Percentiles rank a stretch among this genome's conserved stretches.
phyloP scores from a whole-genome alignment of 53 echinoderm and acorn worm species.

The Pentamera pediparva region DNA sequence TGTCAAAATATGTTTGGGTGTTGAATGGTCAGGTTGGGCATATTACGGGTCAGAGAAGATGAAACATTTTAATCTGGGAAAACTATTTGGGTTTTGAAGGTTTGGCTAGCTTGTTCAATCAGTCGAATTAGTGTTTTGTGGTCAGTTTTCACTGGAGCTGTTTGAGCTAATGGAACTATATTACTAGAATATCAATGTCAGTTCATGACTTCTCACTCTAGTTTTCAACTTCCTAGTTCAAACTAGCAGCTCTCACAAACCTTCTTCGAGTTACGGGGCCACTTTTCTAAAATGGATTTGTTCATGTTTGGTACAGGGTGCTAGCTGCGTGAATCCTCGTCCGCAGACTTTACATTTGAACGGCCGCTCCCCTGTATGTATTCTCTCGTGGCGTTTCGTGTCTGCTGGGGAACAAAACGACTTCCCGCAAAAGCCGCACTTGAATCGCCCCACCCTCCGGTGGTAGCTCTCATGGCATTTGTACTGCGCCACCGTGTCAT shows the following conservation, averaged over 20 bases:
- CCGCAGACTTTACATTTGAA: neutral
- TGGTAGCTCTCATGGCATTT: neutral
- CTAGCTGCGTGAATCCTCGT: neutral
- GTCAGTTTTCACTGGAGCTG: too few relatives aligned
- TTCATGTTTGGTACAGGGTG: neutral
- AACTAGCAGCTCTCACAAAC: neutral
- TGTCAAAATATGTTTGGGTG: too few relatives aligned
- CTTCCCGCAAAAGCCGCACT: neutral
- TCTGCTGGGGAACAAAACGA: neutral
- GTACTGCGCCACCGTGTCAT: neutral
- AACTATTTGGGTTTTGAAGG: too few relatives aligned
- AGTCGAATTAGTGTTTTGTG: too few relatives aligned
- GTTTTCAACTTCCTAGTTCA: neutral
- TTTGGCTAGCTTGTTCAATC: too few relatives aligned
- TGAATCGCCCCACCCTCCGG: neutral
- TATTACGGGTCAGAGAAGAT: too few relatives aligned
- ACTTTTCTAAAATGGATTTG: neutral
- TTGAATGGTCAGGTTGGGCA: too few relatives aligned
- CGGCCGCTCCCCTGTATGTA: conserved; percentile 4
- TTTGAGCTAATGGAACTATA: too few relatives aligned
- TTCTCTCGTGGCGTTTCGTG: neutral
- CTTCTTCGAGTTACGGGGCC: neutral
- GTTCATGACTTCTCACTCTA: neutral
- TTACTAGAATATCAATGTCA: too few relatives aligned
- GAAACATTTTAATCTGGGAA: too few relatives aligned